phyloP scores from a whole-genome alignment of 2,888 invertebrate species.

The Oscheius onirici region DNA sequence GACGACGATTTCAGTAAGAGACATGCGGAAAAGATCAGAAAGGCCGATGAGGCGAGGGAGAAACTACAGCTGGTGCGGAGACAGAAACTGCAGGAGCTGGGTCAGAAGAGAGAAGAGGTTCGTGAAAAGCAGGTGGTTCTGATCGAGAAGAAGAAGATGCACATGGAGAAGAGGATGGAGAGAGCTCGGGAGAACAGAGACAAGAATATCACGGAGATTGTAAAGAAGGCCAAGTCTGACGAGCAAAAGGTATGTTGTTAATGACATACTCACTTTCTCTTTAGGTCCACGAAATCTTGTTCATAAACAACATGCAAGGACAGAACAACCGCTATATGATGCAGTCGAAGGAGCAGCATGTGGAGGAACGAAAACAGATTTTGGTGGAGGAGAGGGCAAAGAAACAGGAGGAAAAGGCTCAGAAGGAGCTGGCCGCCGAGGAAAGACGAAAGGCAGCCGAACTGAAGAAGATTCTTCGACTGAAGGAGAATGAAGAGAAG shows the following conservation, averaged over 20 bases:
- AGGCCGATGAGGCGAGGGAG: constrained; percentile 87
- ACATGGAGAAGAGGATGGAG: constrained; percentile 74
- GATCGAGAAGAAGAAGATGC: constrained; percentile 79
- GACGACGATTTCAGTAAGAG: constrained; percentile 69
- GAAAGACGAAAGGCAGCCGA: constrained; percentile 86
- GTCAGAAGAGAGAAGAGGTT: constrained; percentile 80
- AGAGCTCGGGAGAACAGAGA: constrained; percentile 91
- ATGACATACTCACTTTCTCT: constrained; percentile 15
- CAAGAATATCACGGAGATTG: constrained; percentile 79
- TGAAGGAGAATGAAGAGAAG: constrained; percentile 77
- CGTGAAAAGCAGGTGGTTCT: constrained; percentile 85
- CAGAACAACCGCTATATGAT: constrained; percentile 93
- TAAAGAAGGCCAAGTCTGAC: constrained; percentile 95
- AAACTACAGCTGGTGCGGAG: constrained; percentile 85
- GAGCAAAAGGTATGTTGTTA: constrained; percentile 81
- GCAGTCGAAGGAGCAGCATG: constrained; percentile 77
- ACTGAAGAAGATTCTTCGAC: constrained; percentile 12
- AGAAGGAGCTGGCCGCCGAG: constrained; percentile 93
- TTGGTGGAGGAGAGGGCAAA: constrained; percentile 86
- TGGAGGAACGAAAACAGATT: constrained; percentile 43
- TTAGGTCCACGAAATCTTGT: constrained; percentile 89
- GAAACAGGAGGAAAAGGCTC: constrained; percentile 88
- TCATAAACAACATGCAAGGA: constrained; percentile 93
- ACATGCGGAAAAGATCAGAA: constrained; percentile 89
- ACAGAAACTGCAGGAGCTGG: constrained; percentile 84